Evolutionary conservation across 2,888 invertebrate species (phyloP).

Genomic region (Clepsis dumicolana): DNA sequence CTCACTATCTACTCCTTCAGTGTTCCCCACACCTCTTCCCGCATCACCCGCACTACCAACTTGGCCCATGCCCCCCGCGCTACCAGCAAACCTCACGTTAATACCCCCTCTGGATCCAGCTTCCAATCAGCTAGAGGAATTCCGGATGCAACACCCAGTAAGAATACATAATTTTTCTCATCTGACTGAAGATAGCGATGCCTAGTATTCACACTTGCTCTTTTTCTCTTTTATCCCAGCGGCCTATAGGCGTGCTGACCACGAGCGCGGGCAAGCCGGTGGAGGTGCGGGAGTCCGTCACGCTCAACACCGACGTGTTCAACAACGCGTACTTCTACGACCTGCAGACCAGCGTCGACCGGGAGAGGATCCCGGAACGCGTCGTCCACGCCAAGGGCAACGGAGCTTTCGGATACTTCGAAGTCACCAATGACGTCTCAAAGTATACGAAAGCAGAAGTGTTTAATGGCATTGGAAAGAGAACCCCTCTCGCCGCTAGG

Average conservation of each 20-base stretch:
- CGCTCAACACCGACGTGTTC: constrained; percentile 45
- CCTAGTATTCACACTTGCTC: no score
- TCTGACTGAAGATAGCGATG: no score
- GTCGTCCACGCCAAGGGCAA: constrained; percentile 96
- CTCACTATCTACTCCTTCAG: neutral
- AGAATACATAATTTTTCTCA: neutral
- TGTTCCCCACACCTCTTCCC: neutral
- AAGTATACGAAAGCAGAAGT: constrained; percentile 84
- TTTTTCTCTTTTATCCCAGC: no score
- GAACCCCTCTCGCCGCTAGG: constrained; percentile 80
- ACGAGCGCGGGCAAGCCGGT: constrained; percentile 44
- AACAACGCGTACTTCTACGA: constrained; percentile 79
- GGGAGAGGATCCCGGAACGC: constrained; percentile 95
- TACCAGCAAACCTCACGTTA: neutral
- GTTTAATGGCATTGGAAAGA: constrained; percentile 83
- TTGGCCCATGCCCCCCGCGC: neutral
- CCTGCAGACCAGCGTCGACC: constrained; percentile 90
- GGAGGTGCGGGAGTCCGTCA: constrained; percentile 41
- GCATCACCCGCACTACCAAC: no score
- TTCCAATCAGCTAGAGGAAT: neutral
- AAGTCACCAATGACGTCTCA: constrained; percentile 91
- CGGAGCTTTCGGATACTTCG: constrained; percentile 92
- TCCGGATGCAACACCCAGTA: neutral
- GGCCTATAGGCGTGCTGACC: constrained; percentile 42
- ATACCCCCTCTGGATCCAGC: neutral